phyloP scores from a whole-genome alignment of 2,113 vertebrate species.

The Speoplatyrhinus poulsoni region DNA sequence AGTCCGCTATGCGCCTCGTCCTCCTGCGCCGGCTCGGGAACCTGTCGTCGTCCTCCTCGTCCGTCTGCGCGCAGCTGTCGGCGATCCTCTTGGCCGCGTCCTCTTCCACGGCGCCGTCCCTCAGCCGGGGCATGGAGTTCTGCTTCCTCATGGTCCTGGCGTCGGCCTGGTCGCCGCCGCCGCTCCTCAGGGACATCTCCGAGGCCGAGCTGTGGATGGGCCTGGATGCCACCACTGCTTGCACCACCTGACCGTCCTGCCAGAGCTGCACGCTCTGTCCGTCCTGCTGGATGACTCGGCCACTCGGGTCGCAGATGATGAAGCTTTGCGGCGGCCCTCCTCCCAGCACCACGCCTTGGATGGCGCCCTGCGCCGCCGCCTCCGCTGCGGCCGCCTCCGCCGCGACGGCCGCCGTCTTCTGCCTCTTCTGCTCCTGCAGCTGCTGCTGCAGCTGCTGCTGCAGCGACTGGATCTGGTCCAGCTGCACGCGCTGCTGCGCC shows the following conservation, averaged over 20 bases:
- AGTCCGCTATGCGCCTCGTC: conserved; percentile 87
- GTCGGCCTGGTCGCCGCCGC: conserved; percentile 80
- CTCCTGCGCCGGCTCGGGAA: conserved; percentile 88
- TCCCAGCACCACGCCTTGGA: conserved; percentile 81
- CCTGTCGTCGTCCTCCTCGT: conserved; percentile 93
- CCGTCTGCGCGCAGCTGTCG: conserved; percentile 95
- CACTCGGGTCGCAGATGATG: conserved; percentile 79
- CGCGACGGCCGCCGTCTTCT: conserved; percentile 86
- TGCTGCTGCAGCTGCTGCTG: conserved; percentile 98
- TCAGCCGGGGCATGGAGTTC: conserved; percentile 94
- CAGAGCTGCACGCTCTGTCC: conserved; percentile 90
- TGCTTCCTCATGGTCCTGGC: conserved; percentile 87
- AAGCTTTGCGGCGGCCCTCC: conserved; percentile 72
- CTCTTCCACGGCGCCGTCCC: conserved; percentile 84
- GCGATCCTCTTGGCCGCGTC: conserved; percentile 85
- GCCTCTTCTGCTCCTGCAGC: conserved; percentile 94
- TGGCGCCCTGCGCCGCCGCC: conserved; percentile 79
- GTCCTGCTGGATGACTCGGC: conserved; percentile 83
- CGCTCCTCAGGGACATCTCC: conserved; percentile 89
- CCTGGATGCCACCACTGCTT: conserved; percentile 79
- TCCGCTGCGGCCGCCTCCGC: conserved; percentile 81
- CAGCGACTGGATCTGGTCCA: conserved; percentile 96
- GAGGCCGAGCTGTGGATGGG: conserved; percentile 91
- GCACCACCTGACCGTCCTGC: conserved; percentile 81
- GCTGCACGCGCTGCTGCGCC: conserved; percentile 93